Conservation (phyloP, 2,888 invertebrate species). For the Lasioglossum calceatum region DNA sequence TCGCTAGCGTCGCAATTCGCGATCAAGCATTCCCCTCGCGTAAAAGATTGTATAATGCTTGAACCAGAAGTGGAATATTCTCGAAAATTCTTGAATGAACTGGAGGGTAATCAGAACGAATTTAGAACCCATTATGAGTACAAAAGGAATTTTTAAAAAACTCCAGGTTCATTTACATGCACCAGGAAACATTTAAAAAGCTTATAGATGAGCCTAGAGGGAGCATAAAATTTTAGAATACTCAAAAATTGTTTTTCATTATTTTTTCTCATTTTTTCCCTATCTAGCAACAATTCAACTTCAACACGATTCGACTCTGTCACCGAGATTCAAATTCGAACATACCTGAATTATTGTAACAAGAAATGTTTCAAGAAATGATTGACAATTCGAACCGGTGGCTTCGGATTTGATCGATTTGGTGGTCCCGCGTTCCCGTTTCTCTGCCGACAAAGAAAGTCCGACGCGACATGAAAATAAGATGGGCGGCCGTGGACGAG, state of each 20-base stretch:
- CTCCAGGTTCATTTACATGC: background rate
- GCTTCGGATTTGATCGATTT: background rate
- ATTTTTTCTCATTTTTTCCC: background rate
- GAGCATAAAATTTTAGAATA: background rate
- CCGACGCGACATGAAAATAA: background rate
- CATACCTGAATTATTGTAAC: background rate
- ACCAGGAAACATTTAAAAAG: background rate
- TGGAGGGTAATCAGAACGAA: background rate
- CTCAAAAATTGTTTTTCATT: background rate
- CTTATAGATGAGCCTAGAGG: background rate
- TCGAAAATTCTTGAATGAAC: background rate
- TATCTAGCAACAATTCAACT: background rate
- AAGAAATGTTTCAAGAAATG: background rate
- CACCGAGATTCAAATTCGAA: background rate
- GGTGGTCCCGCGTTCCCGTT: background rate
- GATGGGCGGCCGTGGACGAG: conserved; percentile 55
- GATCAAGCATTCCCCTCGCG: conserved; percentile 56
- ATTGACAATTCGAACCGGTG: background rate
- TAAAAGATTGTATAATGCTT: conserved; percentile 29
- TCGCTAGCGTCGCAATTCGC: conserved; percentile 72
- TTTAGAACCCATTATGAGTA: background rate
- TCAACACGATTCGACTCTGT: too few relatives aligned
- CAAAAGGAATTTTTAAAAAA: background rate
- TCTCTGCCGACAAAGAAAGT: conserved; percentile 15
- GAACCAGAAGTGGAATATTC: background rate